Evolutionary conservation across 2,797 vertebrate species (phyloP), one percentile per base, ranked within the genome.

Genomic region (Typhlichthys eigenmanni): DNA sequence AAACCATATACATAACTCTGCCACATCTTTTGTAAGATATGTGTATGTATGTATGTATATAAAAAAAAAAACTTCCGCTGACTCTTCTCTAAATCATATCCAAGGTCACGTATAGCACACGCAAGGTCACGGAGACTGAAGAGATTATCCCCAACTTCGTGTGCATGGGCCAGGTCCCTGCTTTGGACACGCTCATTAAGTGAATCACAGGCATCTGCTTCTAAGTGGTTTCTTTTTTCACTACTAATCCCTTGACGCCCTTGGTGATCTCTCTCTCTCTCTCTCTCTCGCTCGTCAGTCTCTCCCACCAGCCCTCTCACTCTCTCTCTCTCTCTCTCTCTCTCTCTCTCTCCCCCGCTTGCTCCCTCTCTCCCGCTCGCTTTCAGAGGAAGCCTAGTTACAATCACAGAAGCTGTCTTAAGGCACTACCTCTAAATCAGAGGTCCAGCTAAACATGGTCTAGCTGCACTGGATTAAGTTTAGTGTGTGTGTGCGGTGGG

Each of bases 181-280:
- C 59, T 82, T 80, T 86, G 63, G 89, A 85, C 83, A 86, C 87
- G 71, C 77, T 70, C 82, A 76, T 86, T 80, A 84, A 79, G 87
- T 76, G 83, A 78, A 86, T 86, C 80, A 29, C 9, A 16, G 58
- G 48, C 85, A 85, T 87, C 79, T 83, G 85, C 77, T 82, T 72
- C 69, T 80, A 81, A 87, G 83, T 76, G 83, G 60, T 63, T 66
- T 65, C 61, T 71, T 69, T 67, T 60, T 71, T 58, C 50, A 29
- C 55, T 43, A 29, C 34, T 29, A 73, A 63, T 74, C 76, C 78
- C 72, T 64, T 13, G 68, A 78, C 74, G 75, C 73, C 1, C 68
- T 53, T 55, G 24, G 24, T 29, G 24, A 29, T 29, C 24, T 55
- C 67, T 58, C 56, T 53, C 48, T 1, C 8, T 38, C 19, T n/a